Percentiles rank a stretch among this genome's conserved stretches.
These are phyloP conservation scores for Nesidiocoris tenuis DNA, from an alignment of 2,888 invertebrate genomes.

Conservation along the genomic window DNA sequence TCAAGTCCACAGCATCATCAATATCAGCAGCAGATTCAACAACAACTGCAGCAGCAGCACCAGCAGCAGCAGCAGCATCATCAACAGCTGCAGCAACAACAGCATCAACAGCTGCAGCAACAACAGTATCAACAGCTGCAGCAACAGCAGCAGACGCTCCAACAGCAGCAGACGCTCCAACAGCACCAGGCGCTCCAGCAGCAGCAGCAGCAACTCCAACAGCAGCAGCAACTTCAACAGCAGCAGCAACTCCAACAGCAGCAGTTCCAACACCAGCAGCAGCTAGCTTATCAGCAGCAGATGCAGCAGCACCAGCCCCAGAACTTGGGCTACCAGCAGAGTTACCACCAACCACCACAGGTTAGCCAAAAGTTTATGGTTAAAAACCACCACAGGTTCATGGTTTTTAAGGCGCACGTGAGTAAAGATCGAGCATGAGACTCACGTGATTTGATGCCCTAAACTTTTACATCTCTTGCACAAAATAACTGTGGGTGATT, in stretches of 20 bases:
- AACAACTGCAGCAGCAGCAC: constrained; percentile 30
- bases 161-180: constrained; percentile 9
- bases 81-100: constrained; percentile 14
- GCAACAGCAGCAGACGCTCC: constrained; percentile 17
- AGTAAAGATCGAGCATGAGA: too few species aligned
- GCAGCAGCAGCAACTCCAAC: background rate
- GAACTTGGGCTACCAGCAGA: too few species aligned
- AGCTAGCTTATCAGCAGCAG: background rate
- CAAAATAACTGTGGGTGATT: too few species aligned
- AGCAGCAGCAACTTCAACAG: background rate
- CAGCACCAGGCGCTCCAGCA: constrained; percentile 1
- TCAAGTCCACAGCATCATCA: too few species aligned
- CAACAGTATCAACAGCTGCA: background rate
- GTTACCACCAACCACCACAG: too few species aligned
- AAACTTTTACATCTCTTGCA: too few species aligned
- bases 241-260: background rate
- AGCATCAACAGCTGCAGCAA: background rate
- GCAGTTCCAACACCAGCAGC: background rate
- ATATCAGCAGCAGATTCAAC: constrained; percentile 25
- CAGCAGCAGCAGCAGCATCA: constrained; percentile 19
- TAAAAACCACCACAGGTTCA: too few species aligned
- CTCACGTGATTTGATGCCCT: too few species aligned
- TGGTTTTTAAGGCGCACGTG: too few species aligned
- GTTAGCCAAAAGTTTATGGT: too few species aligned
- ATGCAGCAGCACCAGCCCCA: too few species aligned